A percentile compares a stretch with the other conserved stretches of the same genome.
phyloP scores from a whole-genome alignment of 2,797 vertebrate genomes.

The Hipposideros larvatus region DNA sequence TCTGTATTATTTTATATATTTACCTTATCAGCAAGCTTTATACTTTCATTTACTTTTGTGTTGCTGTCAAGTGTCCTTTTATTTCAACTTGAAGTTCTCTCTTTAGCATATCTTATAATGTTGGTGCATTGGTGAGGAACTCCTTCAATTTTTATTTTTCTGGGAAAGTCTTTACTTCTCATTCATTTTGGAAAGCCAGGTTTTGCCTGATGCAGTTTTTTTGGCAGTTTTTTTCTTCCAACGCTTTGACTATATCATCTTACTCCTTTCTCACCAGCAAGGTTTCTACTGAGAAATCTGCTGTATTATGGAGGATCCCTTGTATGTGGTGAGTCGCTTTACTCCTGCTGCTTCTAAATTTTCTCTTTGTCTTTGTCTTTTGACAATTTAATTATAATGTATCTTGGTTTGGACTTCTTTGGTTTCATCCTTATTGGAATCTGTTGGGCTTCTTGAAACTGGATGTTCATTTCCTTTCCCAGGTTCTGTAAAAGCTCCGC shows the following conservation, averaged over 20 bases:
- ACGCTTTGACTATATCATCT: background rate
- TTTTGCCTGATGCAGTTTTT: background rate
- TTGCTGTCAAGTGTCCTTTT: background rate
- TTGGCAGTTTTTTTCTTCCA: background rate
- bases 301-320: background rate
- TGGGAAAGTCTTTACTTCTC: background rate
- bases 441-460: background rate
- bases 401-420: background rate
- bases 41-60: background rate
- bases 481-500: background rate
- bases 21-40: background rate
- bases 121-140: background rate
- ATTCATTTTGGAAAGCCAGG: background rate
- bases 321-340: background rate
- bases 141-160: background rate
- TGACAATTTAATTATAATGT: background rate
- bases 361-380: background rate
- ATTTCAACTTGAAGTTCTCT: background rate
- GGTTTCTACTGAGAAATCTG: background rate
- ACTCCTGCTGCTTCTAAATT: background rate
- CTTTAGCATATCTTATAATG: background rate
- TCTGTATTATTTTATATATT: background rate
- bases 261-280: background rate
- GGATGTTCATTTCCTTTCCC: background rate
- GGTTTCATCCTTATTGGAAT: background rate